A percentile compares a stretch with the other conserved stretches of the same genome.
phyloP scores from a whole-genome alignment of 2,113 vertebrate species.

The Paradoxurus hermaphroditus region DNA sequence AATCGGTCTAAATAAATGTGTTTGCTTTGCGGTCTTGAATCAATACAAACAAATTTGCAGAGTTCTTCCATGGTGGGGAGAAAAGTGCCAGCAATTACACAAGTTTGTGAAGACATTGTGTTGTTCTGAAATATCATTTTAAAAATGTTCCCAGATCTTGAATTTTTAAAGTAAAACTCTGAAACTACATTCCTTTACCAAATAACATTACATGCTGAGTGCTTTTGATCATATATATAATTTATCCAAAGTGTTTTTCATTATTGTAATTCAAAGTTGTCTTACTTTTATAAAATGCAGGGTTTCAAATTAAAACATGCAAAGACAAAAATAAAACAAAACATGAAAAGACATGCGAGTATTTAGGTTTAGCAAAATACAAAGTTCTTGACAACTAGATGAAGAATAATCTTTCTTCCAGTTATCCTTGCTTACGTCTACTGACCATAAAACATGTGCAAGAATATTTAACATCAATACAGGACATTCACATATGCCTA shows the following conservation, averaged over 20 bases:
- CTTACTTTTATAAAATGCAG: neutral
- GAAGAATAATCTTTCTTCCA: neutral
- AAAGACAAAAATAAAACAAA: neutral
- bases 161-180: conserved; percentile 13
- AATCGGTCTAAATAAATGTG: conserved; percentile 39
- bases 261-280: neutral
- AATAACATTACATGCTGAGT: neutral
- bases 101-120: neutral
- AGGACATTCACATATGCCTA: neutral
- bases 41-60: conserved; percentile 17
- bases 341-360: neutral
- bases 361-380: neutral
- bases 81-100: neutral
- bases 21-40: conserved; percentile 40
- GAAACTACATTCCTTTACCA: neutral
- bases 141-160: neutral
- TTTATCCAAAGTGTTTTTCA: neutral
- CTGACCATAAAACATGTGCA: neutral
- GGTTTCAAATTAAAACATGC: neutral
- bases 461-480: neutral
- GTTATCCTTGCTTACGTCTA: neutral
- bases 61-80: neutral
- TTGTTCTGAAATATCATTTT: neutral
- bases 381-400: neutral
- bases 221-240: neutral